These are phyloP conservation scores for Lontra canadensis DNA, from an alignment of 2,113 vertebrate species.

Conservation along the genomic window DNA sequence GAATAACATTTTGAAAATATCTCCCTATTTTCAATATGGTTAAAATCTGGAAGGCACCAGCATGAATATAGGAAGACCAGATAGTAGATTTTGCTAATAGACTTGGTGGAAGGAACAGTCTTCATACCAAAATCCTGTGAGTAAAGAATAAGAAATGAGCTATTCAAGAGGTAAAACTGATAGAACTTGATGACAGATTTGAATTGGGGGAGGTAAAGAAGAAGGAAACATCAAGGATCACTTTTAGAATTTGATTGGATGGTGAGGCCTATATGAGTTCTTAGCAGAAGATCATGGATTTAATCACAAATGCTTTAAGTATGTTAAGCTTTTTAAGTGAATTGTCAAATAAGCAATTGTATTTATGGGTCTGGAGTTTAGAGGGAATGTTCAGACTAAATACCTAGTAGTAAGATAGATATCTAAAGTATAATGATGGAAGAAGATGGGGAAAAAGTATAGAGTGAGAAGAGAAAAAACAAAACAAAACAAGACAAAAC, in stretches of 20 bases:
- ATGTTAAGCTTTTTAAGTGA: not conserved
- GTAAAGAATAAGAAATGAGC: not conserved
- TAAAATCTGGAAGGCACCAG: not conserved
- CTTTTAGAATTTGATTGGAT: not conserved
- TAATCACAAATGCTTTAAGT: not conserved
- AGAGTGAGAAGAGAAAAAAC: not conserved
- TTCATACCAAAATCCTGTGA: not conserved
- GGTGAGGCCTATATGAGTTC: not conserved
- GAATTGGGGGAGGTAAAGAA: not conserved
- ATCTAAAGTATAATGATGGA: not conserved
- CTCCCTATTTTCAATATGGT: not conserved
- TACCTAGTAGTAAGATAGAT: not conserved
- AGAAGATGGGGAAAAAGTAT: not conserved
- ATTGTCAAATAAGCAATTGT: not conserved
- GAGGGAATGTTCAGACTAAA: not conserved
- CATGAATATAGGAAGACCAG: not conserved
- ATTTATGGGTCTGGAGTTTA: not conserved
- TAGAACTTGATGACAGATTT: not conserved
- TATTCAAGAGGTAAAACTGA: not conserved
- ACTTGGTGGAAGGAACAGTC: not conserved
- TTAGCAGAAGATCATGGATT: not conserved
- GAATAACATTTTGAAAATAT: not conserved
- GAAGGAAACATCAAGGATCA: not conserved
- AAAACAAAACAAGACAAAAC: not conserved
- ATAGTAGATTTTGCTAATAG: not conserved